Conservation (phyloP, 2,888 invertebrate species). For the Epistrophella euchroma region DNA sequence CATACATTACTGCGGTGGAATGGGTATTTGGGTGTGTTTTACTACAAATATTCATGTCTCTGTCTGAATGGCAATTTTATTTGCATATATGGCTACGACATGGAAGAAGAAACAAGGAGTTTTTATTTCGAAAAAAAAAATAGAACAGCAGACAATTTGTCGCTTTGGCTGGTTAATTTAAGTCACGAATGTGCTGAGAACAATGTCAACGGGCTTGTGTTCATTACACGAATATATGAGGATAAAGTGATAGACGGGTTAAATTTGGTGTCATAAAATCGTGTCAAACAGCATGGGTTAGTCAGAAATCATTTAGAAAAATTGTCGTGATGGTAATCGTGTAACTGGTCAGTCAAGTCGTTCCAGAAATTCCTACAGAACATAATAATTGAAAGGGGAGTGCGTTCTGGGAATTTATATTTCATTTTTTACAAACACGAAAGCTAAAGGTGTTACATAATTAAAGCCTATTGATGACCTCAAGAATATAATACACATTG, state of each 20-base stretch:
- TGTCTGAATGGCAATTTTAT: constrained; percentile 37
- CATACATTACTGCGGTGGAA: neutral
- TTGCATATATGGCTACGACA: constrained; percentile 28
- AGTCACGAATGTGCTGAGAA: constrained; percentile 31
- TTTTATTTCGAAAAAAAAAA: neutral
- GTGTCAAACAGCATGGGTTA: constrained; percentile 12
- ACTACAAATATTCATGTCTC: constrained; percentile 7
- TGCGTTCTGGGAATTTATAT: neutral
- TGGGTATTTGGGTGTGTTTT: constrained; percentile 15
- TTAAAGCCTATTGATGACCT: neutral
- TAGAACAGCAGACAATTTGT: constrained; percentile 42
- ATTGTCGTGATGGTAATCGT: neutral
- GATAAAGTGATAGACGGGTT: constrained; percentile 12
- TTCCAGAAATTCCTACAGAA: neutral
- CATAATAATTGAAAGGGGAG: neutral
- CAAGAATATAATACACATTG: too few species aligned
- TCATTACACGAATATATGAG: constrained; percentile 23
- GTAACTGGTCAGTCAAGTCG: neutral
- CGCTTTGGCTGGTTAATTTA: constrained; percentile 36
- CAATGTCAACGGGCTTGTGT: constrained; percentile 17
- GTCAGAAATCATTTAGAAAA: constrained; percentile 1
- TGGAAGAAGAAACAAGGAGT: neutral
- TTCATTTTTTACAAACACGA: neutral
- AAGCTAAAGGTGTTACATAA: neutral
- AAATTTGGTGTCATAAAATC: constrained; percentile 20